Evolutionary conservation across 2,113 vertebrate species (phyloP), one percentile per base, ranked within the genome.

Genomic region (Proteles cristata): DNA sequence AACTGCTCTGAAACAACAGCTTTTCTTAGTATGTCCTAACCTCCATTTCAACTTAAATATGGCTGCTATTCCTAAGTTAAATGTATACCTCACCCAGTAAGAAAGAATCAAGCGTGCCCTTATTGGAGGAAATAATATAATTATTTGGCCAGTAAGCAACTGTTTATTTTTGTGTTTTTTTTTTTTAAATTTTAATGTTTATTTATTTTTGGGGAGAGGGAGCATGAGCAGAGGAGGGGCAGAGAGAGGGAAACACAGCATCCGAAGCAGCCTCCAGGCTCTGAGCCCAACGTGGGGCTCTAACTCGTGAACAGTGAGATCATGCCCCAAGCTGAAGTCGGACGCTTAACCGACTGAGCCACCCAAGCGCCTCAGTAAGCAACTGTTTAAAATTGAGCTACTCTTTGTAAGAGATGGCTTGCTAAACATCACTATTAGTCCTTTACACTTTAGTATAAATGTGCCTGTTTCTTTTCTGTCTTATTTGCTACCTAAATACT

Each of bases 121-220:
- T 76, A 63, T 50, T 69, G 95, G 48, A 95, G 71, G 85, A 93
- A 88, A 79, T 79, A 71, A 58, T 58, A 89, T 58, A 76, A 50
- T 63, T 73, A 90, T 94, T 63, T 93, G 68, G 19, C 74, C 58
- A 85, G 43, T 50, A 81, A 90, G 77, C 66, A 84, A 61, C 10
- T 65, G 7, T 83, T 93, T 90, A 77, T 50, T 14, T 50, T 50
- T 50, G 14, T 50, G 11, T 12, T 1, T 50, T 50, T 50, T 50
- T 50, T 50, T 39, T 39, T 39, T 39, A 3, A 39, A 39, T 39
- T 39, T 50, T 12, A 50, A 50, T 50, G 50, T 50, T 50, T 50
- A 15, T 50, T 50, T 50, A 50, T 12, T 14, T 50, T 50, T 50
- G 11, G 50, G 50, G 50, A 50, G 12, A 50, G 50, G 14, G 50